Conservation (phyloP, 2,888 invertebrate species). For the Coecobrya sp. region DNA sequence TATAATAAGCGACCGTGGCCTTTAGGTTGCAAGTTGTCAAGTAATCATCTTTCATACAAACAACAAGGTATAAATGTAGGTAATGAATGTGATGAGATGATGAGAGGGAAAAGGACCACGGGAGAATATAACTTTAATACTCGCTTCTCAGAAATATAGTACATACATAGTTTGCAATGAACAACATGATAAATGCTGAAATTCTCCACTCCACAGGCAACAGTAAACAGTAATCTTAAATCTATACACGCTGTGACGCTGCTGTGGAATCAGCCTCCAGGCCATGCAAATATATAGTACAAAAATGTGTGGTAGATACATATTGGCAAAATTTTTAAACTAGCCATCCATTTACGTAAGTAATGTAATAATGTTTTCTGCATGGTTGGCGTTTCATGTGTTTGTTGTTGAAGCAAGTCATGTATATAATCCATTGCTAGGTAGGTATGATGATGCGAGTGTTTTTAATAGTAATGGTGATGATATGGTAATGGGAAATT, state of each 20-base stretch:
- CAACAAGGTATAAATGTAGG: background rate
- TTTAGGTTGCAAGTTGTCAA: background rate
- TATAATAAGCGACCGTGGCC: background rate
- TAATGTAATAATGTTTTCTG: background rate
- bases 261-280: background rate
- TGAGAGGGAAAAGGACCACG: background rate
- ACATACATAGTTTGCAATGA: too few species aligned
- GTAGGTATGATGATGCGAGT: background rate
- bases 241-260: background rate
- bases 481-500: constrained; percentile 47
- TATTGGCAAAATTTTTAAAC: background rate
- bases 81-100: background rate
- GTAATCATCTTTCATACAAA: background rate
- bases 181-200: background rate
- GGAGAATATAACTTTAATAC: background rate
- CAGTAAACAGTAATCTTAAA: background rate
- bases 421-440: too few species aligned
- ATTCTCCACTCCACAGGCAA: too few species aligned
- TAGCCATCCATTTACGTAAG: background rate
- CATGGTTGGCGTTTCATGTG: background rate
- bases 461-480: background rate
- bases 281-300: background rate
- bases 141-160: too few species aligned
- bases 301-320: background rate
- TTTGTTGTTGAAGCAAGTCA: background rate